Evolutionary conservation across 2,797 vertebrate genomes (phyloP), one percentile per base, ranked within the genome.

Genomic region (Syngnathus rostellatus): DNA sequence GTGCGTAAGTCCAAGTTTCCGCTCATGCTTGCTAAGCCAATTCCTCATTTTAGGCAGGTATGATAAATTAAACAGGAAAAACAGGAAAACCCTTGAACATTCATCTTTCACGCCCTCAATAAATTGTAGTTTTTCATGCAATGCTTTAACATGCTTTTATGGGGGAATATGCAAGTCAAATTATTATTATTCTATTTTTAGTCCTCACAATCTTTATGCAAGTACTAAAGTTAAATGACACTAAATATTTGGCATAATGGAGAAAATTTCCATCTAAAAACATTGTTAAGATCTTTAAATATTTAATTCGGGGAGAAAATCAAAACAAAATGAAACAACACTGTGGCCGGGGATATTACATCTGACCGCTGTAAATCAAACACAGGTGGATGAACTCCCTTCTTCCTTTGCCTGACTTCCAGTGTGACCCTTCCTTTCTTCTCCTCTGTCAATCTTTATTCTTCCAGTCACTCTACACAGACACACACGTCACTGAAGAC

Each of bases 331-430:
- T 80, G 85, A 84, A 83, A 85, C 76, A 85, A 82, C 74, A 86
- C 82, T 72, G 73, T 84, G 74, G 82, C 80, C 67, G 17, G 72
- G 79, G 71, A 87, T 83, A 89, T 87, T 86, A 83, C 79, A 86
- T 82, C 79, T 81, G 88, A 89, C 89, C 83, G 88, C 79, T 87
- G 84, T 82, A 89, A 91, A 91, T 90, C 86, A 88, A 83, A 87
- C 75, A 82, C 88, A 91, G 89, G 89, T 90, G 89, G 81, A 81
- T 88, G 86, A 86, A 88, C 89, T 89, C 89, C 86, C 88, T 87
- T 76, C 80, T 81, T 83, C 81, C 80, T 77, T 69, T 58, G 72
- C 75, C 80, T 85, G 82, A 81, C 85, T 88, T 73, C 76, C 77
- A 85, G 86, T 85, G 83, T 87, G 78, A 79, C 81, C 81, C 81